Conservation (phyloP, 2,113 vertebrate species). For the Calyptommatus sinebrachiatus region DNA sequence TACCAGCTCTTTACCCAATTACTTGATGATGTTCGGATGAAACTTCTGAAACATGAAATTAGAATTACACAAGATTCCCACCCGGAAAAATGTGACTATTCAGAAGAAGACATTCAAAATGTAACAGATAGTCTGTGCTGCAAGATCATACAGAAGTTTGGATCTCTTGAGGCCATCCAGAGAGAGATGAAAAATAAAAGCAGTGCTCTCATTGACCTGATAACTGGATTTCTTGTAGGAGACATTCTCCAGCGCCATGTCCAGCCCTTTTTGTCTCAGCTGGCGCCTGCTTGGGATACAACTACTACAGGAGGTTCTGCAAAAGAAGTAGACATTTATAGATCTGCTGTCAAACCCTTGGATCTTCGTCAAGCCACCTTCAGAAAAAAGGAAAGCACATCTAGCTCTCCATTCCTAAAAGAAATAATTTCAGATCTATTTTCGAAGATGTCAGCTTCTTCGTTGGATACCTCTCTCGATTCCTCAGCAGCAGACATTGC, state of each 20-base stretch:
- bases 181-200: constrained; percentile 15
- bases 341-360: neutral
- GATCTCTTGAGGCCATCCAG: constrained; percentile 19
- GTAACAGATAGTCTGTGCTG: constrained; percentile 12
- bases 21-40: constrained; percentile 14
- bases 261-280: neutral
- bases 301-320: neutral
- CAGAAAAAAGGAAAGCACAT: neutral
- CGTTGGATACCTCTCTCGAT: neutral
- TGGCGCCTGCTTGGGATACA: neutral
- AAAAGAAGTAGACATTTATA: neutral
- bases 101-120: constrained; percentile 14
- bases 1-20: constrained; percentile 8
- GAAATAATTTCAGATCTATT: neutral
- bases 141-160: constrained; percentile 10
- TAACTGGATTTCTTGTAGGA: constrained; percentile 15
- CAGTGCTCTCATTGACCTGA: neutral
- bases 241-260: constrained; percentile 13
- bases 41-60: constrained; percentile 25
- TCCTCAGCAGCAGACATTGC: neutral
- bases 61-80: neutral
- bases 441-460: constrained; percentile 4
- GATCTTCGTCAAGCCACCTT: neutral
- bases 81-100: neutral
- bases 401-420: neutral